Base-by-base conservation (phyloP, 2,797 vertebrate species). In the Danio kyathit region DNA sequence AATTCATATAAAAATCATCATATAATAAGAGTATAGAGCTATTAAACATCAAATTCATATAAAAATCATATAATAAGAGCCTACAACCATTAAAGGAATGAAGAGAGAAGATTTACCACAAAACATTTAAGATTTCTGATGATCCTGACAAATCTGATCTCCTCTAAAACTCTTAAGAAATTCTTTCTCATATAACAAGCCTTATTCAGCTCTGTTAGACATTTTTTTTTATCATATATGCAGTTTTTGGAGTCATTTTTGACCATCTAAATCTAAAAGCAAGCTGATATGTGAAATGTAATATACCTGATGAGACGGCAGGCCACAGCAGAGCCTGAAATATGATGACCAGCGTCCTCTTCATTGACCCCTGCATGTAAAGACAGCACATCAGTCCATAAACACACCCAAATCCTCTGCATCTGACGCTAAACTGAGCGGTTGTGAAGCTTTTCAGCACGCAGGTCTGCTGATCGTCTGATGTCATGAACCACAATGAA, bases 361-460 rank as follows among this genome's bases (percentile, higher is more conserved):
- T 80, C 82, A 86, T 84, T 79, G 54, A 46, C 21, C 56, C 79
- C 85, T 86, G 82, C 14, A 17, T 29, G 2, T 3, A 54, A 72
- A 79, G 19, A 40, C 49, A 38, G 61, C 13, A 74, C 14, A 19
- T 17, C 7, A 63, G 7, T 5, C 7, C 3, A 8, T 44, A 1
- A 51, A 44, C 9, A 16, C 59, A 56, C 5, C 10, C 13, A 71
- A 0, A 72, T 5, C 9, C 19, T 70, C 12, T 9, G 14, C 49
- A 12, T 10, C 38, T n/a, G 7, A 48, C 13, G 19, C 67, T 13
- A 52, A 11, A 57, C 40, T 5, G 17, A 59, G 44, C 56, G 1
- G 13, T 61, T 13, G 12, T 40, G 1, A 43, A 7, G 44, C n/a
- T 21, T 54, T 29, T 43, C 29, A 29, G 65, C 6, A 64, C 13